These are phyloP conservation scores for Tetraodon nigroviridis DNA, from an alignment of 2,113 vertebrate genomes.

Conservation along the genomic window DNA sequence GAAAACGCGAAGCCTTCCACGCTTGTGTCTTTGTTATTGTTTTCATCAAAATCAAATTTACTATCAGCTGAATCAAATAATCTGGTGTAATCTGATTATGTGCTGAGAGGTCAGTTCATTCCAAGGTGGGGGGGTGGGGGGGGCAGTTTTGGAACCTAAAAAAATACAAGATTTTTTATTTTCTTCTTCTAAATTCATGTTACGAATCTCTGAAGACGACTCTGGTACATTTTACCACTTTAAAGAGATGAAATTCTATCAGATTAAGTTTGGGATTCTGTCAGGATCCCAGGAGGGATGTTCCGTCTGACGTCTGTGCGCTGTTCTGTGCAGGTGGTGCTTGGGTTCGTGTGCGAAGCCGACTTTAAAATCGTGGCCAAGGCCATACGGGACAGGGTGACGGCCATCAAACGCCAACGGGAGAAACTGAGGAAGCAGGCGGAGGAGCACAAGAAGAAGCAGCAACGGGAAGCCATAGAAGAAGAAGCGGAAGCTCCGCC, in stretches of 20 bases:
- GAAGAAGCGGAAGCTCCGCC: conserved; percentile 48
- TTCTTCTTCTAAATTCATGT: too few species aligned
- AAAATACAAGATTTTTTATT: too few species aligned
- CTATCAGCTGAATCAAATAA: conserved; percentile 43
- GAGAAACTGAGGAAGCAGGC: conserved; percentile 80
- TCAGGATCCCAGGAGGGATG: neutral
- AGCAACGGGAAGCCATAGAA: neutral
- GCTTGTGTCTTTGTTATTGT: conserved; percentile 46
- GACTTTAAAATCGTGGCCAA: conserved; percentile 96
- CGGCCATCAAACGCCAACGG: conserved; percentile 86
- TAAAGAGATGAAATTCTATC: too few species aligned
- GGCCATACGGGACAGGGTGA: conserved; percentile 87
- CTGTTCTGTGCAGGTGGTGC: conserved; percentile 79
- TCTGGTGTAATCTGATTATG: conserved; percentile 52
- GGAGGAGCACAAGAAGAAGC: conserved; percentile 64
- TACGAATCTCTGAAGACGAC: too few species aligned
- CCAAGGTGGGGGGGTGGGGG: conserved; percentile 1
- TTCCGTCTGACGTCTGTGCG: neutral
- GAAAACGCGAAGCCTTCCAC: conserved; percentile 51
- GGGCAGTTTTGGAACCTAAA: too few species aligned
- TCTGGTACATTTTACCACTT: too few species aligned
- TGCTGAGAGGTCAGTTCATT: conserved; percentile 47
- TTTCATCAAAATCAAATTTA: conserved; percentile 74
- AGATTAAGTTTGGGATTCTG: neutral
- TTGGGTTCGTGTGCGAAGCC: conserved; percentile 89